phyloP scores from a whole-genome alignment of 2,113 vertebrate genomes.

The Pipra filicauda region DNA sequence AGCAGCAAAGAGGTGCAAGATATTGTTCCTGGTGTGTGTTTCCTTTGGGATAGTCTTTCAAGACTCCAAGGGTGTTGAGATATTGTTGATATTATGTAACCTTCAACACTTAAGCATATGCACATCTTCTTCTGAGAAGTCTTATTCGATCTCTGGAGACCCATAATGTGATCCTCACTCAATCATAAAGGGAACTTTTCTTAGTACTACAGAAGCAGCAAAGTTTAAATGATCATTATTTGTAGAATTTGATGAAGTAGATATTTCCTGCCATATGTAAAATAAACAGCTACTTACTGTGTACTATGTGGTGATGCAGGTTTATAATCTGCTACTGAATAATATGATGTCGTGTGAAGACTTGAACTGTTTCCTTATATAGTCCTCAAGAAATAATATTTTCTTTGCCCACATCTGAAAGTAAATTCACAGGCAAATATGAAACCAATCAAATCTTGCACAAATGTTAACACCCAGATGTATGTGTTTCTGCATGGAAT shows the following conservation, averaged over 20 bases:
- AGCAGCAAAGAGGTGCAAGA: neutral
- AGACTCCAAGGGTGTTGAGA: neutral
- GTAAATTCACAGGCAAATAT: slow-evolving; percentile 29
- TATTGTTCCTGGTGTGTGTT: neutral
- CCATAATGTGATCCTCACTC: neutral
- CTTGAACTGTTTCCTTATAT: neutral
- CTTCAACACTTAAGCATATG: neutral
- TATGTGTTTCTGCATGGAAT: slow-evolving; percentile 20
- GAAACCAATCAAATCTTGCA: slow-evolving; percentile 6
- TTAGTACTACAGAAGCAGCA: neutral
- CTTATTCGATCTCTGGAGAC: slow-evolving; percentile 18
- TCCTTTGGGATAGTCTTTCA: neutral
- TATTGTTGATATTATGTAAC: neutral
- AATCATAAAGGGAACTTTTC: neutral
- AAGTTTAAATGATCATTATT: neutral
- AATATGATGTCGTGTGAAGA: neutral
- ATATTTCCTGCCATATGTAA: neutral
- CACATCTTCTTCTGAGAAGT: neutral
- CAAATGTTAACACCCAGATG: slow-evolving; percentile 43
- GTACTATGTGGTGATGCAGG: neutral
- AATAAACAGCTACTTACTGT: slow-evolving; percentile 10
- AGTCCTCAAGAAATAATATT: slow-evolving; percentile 5
- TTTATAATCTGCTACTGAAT: neutral
- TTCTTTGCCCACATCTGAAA: slow-evolving; percentile 2
- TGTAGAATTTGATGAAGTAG: neutral